Evolutionary conservation across 2,797 vertebrate species (phyloP).

Genomic region (Cuniculus paca): DNA sequence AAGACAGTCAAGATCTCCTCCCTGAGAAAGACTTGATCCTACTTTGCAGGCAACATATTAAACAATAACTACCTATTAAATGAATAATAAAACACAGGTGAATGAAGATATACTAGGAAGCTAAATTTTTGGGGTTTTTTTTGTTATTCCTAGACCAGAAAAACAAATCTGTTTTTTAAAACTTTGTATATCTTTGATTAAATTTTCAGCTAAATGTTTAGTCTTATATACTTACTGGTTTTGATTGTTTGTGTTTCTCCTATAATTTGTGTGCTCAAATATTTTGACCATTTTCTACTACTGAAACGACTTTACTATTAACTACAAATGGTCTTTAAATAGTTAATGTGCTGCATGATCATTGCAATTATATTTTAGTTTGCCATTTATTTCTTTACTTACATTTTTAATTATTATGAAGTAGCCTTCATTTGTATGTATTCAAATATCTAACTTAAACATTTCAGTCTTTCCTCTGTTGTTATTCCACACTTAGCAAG

Average conservation of each 20-base stretch:
- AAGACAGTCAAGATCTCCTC: background rate
- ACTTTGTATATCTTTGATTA: background rate
- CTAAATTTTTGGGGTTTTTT: background rate
- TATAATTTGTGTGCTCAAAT: background rate
- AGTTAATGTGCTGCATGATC: conserved; percentile 8
- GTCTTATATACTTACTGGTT: background rate
- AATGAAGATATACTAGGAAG: background rate
- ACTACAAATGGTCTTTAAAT: conserved; percentile 7
- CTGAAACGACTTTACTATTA: background rate
- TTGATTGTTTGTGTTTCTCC: background rate
- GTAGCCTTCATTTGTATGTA: background rate
- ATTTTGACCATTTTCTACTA: background rate
- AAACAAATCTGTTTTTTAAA: background rate
- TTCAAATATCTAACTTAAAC: conserved; percentile 19
- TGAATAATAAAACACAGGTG: background rate
- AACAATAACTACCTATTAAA: background rate
- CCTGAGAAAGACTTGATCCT: background rate
- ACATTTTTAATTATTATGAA: background rate
- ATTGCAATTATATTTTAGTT: conserved; percentile 17
- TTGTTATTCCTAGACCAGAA: background rate
- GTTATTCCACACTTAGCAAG: background rate
- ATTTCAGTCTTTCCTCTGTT: background rate
- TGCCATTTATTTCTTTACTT: background rate
- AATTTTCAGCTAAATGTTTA: background rate
- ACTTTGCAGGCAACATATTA: background rate